Evolutionary conservation across 1,140 invertebrate species (phyloP), one percentile per base, ranked within the genome.

Genomic region (Dufourea novaeangliae): DNA sequence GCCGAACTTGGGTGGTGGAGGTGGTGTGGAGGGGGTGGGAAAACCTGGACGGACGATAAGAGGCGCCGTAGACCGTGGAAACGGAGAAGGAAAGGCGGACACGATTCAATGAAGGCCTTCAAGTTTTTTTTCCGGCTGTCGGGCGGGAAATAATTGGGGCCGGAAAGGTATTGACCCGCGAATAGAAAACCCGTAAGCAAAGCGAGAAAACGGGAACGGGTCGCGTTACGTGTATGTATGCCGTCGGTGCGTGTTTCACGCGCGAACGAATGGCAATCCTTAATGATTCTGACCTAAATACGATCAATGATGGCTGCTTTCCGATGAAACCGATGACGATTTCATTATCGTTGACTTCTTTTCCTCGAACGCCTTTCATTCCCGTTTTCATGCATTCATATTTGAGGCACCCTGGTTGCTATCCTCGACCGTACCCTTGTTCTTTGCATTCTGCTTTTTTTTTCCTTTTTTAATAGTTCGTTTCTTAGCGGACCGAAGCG

Each of bases 211-310:
- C 20, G 44, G 67, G 44, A 80, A 71, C 56, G 52, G 66, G 66
- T 44, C 69, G 66, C 72, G 70, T 12, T 73, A 62, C 69, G 50
- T n/a, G n/a, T 6, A 46, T 73, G 52, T 76, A 57, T 61, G 71
- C 32, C 46, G 75, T 22, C 44, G 39, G 41, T 71, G 78, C 78
- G 54, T 82, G 46, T 14, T 8, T 0, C 14, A 17, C 22, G 5
- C 62, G 63, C 77, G 20, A 12, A 86, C 76, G 79, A 82, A 80
- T 70, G 72, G 70, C 64, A 78, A 85, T 84, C 74, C 82, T 63
- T 87, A 88, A 88, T 88, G 86, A 87, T 80, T 67, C 79, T 75
- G 80, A 86, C 68, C 79, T 25, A 88, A 70, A 83, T 82, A 54
- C 57, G 50, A 70, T 82, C 32, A 77, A 68, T 52, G 57, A 50